Percentiles rank a stretch among this genome's conserved stretches.
phyloP scores from a whole-genome alignment of 2,113 vertebrate species.

The Dasypus novemcinctus region DNA sequence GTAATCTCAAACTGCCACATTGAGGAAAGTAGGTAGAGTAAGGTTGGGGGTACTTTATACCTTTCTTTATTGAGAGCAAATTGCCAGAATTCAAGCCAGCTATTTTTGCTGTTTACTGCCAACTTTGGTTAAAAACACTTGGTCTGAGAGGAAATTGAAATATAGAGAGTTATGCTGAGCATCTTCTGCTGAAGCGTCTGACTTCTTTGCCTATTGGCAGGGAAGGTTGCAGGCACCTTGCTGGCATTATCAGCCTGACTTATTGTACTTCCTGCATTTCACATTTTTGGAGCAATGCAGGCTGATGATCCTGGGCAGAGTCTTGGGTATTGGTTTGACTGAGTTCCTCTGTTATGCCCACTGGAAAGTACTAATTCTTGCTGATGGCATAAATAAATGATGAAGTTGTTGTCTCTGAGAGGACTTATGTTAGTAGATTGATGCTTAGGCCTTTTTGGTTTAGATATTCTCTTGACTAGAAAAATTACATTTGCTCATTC shows the following conservation, averaged over 20 bases:
- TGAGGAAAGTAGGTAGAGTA: neutral
- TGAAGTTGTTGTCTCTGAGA: neutral
- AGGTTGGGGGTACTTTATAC: neutral
- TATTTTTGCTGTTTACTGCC: neutral
- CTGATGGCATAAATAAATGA: neutral
- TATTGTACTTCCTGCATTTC: neutral
- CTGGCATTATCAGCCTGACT: neutral
- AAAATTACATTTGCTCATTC: neutral
- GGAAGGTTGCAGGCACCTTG: neutral
- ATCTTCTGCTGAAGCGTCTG: neutral
- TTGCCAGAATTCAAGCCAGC: neutral
- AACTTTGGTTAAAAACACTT: neutral
- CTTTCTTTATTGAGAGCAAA: constrained; percentile 31
- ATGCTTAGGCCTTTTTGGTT: neutral
- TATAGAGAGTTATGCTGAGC: neutral
- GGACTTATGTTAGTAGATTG: neutral
- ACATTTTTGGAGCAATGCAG: neutral
- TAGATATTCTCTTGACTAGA: neutral
- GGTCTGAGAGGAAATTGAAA: neutral
- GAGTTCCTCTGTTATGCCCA: neutral
- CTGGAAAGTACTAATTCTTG: neutral
- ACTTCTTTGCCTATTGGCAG: neutral
- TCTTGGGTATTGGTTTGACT: neutral
- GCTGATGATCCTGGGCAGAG: neutral
- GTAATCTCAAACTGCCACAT: no score